Evolutionary conservation across 2,888 invertebrate genomes (phyloP).

Genomic region (Drosophila prostipennis): DNA sequence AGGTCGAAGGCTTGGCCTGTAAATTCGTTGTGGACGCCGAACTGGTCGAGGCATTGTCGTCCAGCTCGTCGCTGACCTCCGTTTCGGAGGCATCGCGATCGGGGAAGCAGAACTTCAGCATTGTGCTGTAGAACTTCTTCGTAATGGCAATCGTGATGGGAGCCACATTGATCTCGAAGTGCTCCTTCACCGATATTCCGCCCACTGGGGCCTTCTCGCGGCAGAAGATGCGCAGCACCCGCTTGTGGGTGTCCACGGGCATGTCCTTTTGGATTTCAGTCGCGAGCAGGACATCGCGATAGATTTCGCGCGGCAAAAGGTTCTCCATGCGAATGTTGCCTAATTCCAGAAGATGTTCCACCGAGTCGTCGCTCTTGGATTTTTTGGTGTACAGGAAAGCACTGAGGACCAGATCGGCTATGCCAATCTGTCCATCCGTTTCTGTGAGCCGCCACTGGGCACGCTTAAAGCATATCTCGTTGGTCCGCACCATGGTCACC

Average conservation of each 20-base stretch:
- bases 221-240: slow-evolving; percentile 97
- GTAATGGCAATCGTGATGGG: slow-evolving; percentile 96
- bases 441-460: slow-evolving; percentile 99
- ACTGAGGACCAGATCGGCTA: slow-evolving; percentile 97
- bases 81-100: slow-evolving; percentile 94
- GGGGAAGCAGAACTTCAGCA: slow-evolving; percentile 99
- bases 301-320: slow-evolving; percentile 96
- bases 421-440: slow-evolving; percentile 98
- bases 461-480: slow-evolving; percentile 99
- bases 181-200: slow-evolving; percentile 99
- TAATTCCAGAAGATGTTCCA: slow-evolving; percentile 97
- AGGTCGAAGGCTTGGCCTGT: slow-evolving; percentile 66
- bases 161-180: slow-evolving; percentile 99
- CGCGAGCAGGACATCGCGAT: slow-evolving; percentile 93
- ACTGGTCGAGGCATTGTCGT: slow-evolving; percentile 85
- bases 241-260: slow-evolving; percentile 93
- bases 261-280: slow-evolving; percentile 92
- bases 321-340: slow-evolving; percentile 98
- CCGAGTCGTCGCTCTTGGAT: slow-evolving; percentile 97
- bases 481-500: slow-evolving; percentile 91
- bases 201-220: slow-evolving; percentile 98
- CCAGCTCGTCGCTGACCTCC: slow-evolving; percentile 87
- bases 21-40: slow-evolving; percentile 85
- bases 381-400: slow-evolving; percentile 99
- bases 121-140: slow-evolving; percentile 98